phyloP scores from a whole-genome alignment of 2,888 invertebrate species.

The Rhodophaea formosa region DNA sequence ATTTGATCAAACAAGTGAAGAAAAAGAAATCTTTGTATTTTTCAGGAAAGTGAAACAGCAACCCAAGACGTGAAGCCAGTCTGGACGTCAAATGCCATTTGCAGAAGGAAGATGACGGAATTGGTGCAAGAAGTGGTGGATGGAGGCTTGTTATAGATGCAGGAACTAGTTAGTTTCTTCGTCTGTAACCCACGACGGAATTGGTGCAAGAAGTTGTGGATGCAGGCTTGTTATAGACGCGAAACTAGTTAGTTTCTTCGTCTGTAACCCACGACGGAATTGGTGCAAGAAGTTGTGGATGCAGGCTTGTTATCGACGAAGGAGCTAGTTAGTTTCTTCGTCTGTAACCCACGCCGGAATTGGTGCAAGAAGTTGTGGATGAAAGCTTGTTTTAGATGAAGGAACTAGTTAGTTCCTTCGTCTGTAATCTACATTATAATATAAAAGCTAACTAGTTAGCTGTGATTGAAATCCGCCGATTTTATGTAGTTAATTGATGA shows the following conservation, averaged over 20 bases:
- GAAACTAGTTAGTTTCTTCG: neutral
- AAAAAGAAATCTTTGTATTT: too few species aligned
- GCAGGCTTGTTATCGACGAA: too few species aligned
- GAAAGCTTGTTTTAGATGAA: conserved; percentile 73
- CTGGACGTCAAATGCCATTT: conserved; percentile 77
- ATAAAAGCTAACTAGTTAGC: too few species aligned
- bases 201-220: conserved; percentile 85
- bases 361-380: conserved; percentile 85
- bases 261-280: too few species aligned
- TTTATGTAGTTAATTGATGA: too few species aligned
- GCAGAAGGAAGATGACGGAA: conserved; percentile 85
- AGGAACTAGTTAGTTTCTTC: neutral
- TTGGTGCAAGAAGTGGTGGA: conserved; percentile 85
- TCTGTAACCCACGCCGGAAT: too few species aligned
- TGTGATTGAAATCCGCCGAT: too few species aligned
- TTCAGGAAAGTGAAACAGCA: conserved; percentile 55
- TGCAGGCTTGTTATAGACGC: conserved; percentile 72
- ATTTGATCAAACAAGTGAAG: too few species aligned
- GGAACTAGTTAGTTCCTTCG: neutral
- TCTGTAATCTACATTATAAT: too few species aligned
- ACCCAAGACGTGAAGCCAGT: conserved; percentile 58
- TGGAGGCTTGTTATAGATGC: conserved; percentile 73
- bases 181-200: too few species aligned
- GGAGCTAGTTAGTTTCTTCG: too few species aligned
- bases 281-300: too few species aligned